Base-by-base conservation (phyloP, 1,140 invertebrate species). In the Riptortus pedestris region DNA sequence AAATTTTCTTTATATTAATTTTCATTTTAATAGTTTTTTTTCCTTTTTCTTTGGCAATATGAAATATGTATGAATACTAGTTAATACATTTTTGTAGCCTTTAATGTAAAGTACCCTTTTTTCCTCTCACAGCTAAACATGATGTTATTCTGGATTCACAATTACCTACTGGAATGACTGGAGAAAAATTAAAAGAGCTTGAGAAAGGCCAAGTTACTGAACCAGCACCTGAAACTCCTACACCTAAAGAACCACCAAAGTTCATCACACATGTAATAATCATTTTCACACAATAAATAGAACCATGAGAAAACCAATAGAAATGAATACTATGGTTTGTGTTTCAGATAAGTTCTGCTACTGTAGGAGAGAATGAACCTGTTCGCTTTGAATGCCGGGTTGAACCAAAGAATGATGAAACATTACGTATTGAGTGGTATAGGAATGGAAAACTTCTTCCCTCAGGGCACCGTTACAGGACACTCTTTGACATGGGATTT, bases 321-420 rank as follows among this genome's bases (percentile, higher is more conserved):
- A 60, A 64, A 64, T 9, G 14, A n/a, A n/a, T n/a, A n/a, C n/a
- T n/a, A n/a, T n/a, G n/a, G n/a, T n/a, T n/a, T n/a, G n/a, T n/a
- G 9, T 65, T 69, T 28, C 33, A 90, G 72, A 91, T 91, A 67
- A 79, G 86, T 72, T 90, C 87, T 11, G 79, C 83, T 16, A 87
- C 85, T 2, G 81, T 90, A 2, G 87, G 88, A 70, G 93, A 96
- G 78, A 88, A 89, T 11, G 92, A 98, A 76, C 83, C 88, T 0
- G 86, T 95, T 0, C 85, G 92, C 61, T 98, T 99, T 72, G 93
- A 98, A 75, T 96, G 93, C 71, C 83, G 87, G 63, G 88, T 99
- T 3, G 89, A 95, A 72, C 96, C 96, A 0, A 90, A 93, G 75
- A 90, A 91, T 68, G 96, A 99, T 81, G 86, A 94, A 1, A 93